These are phyloP conservation scores for Cirrhinus molitorella DNA, from an alignment of 2,797 vertebrate species.

Conservation along the genomic window DNA sequence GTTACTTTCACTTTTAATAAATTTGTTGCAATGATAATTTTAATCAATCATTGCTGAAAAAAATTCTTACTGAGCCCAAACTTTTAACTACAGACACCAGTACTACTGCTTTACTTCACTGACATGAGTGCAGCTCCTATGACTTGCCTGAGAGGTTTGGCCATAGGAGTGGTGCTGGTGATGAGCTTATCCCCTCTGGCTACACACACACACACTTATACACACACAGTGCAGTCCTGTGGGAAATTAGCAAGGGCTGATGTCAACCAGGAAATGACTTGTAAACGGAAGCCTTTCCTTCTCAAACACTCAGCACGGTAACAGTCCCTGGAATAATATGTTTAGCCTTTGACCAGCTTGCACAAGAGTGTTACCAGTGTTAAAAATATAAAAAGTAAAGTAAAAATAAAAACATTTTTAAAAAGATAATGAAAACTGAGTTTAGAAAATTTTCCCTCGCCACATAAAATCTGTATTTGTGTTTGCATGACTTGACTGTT, in stretches of 20 bases:
- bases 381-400: not conserved
- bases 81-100: constrained; percentile 8
- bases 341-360: constrained; percentile 64
- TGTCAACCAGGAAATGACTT: constrained; percentile 79
- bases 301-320: constrained; percentile 53
- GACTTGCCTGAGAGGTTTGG: constrained; percentile 5
- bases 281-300: constrained; percentile 76
- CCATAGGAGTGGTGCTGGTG: not conserved
- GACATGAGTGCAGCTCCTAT: constrained; percentile 3
- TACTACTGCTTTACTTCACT: not conserved
- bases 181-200: constrained; percentile 3
- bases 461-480: not conserved
- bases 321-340: constrained; percentile 70
- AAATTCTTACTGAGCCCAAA: not conserved
- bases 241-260: constrained; percentile 70
- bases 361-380: constrained; percentile 2
- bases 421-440: not conserved
- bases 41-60: not conserved
- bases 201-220: not conserved
- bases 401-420: not conserved
- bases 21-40: too few species aligned
- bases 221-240: constrained; percentile 57
- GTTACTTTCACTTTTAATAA: not conserved
- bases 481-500: not conserved
- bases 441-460: not conserved